These are phyloP conservation scores for Danio jaintianensis DNA, from an alignment of 2,797 vertebrate species.

Conservation along the genomic window DNA sequence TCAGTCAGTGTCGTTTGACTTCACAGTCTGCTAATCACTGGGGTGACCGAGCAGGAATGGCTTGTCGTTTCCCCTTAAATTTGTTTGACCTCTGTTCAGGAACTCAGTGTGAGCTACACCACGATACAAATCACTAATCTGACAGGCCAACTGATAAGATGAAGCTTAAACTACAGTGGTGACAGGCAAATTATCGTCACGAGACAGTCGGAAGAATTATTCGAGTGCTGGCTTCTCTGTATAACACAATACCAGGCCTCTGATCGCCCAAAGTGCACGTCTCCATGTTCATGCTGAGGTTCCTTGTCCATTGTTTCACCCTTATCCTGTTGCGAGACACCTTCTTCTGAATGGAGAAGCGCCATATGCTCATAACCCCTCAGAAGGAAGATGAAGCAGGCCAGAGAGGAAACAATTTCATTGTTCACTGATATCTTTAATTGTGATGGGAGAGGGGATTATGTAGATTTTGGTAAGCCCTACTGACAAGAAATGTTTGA, in stretches of 20 bases:
- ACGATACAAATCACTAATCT: slow-evolving; percentile 29
- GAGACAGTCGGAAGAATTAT: slow-evolving; percentile 25
- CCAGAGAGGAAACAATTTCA: slow-evolving; percentile 85
- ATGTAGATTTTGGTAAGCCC: slow-evolving; percentile 86
- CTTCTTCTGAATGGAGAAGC: slow-evolving; percentile 33
- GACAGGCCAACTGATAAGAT: slow-evolving; percentile 34
- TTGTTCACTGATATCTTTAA: slow-evolving; percentile 88
- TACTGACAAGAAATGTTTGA: slow-evolving; percentile 85
- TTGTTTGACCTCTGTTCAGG: slow-evolving; percentile 28
- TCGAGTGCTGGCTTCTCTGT: slow-evolving; percentile 2
- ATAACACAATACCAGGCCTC: slow-evolving; percentile 8
- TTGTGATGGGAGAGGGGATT: slow-evolving; percentile 86
- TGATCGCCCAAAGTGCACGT: background rate
- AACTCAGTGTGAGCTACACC: slow-evolving; percentile 18
- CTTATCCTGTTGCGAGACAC: slow-evolving; percentile 39
- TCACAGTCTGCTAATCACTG: slow-evolving; percentile 53
- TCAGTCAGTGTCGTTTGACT: slow-evolving; percentile 72
- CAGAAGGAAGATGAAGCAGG: slow-evolving; percentile 81
- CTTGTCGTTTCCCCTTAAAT: slow-evolving; percentile 48
- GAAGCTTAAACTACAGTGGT: slow-evolving; percentile 26
- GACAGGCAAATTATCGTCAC: slow-evolving; percentile 37
- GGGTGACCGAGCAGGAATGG: slow-evolving; percentile 48
- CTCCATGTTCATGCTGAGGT: slow-evolving; percentile 7
- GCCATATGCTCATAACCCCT: slow-evolving; percentile 62
- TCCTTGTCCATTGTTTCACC: slow-evolving; percentile 32